phyloP scores from a whole-genome alignment of 2,888 invertebrate genomes.

The Parnassius smintheus region DNA sequence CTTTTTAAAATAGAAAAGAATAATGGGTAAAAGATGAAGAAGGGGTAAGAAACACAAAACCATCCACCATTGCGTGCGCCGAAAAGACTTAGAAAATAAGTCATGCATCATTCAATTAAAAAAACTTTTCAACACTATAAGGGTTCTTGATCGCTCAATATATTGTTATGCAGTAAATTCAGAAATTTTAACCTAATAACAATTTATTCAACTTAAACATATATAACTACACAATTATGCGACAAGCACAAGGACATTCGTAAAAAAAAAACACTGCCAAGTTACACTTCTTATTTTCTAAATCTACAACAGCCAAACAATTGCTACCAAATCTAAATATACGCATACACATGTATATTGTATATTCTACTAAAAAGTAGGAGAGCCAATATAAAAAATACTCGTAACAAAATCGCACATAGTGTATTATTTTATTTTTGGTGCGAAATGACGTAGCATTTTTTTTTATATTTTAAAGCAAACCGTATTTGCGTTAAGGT shows the following conservation, averaged over 20 bases:
- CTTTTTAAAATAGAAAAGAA: background rate
- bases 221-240: constrained; percentile 20
- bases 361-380: constrained; percentile 15
- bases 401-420: background rate
- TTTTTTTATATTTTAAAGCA: constrained; percentile 1
- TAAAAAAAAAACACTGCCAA: constrained; percentile 40
- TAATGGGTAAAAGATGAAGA: constrained; percentile 16
- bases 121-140: constrained; percentile 27
- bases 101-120: constrained; percentile 43
- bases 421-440: constrained; percentile 1
- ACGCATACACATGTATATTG: constrained; percentile 16
- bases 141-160: constrained; percentile 69
- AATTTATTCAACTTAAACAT: constrained; percentile 21
- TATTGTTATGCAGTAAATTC: constrained; percentile 52
- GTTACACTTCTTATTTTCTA: constrained; percentile 30
- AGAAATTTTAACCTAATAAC: constrained; percentile 24
- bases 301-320: constrained; percentile 30
- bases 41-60: constrained; percentile 24
- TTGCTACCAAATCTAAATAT: constrained; percentile 19
- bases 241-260: constrained; percentile 30
- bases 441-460: background rate
- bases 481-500: constrained; percentile 12
- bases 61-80: constrained; percentile 32
- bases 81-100: constrained; percentile 27
- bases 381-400: constrained; percentile 11